phyloP scores from a whole-genome alignment of 2,113 vertebrate genomes.

The Pachycephala philippinensis region DNA sequence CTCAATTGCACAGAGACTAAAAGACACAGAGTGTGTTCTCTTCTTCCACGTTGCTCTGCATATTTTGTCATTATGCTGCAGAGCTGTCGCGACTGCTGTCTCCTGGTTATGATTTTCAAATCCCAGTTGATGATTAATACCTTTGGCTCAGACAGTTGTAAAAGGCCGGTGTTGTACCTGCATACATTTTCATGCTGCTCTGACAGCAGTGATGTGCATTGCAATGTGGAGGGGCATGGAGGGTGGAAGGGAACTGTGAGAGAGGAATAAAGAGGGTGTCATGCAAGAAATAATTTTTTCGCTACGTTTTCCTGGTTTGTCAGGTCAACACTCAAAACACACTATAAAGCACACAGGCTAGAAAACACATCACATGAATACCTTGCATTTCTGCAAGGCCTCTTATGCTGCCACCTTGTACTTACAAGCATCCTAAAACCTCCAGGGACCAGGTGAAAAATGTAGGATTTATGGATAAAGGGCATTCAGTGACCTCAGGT shows the following conservation, averaged over 20 bases:
- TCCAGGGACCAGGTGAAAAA: neutral
- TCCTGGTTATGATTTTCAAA: conserved; percentile 58
- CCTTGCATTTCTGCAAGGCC: neutral
- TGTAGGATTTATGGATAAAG: neutral
- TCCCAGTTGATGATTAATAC: conserved; percentile 57
- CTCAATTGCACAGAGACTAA: conserved; percentile 15
- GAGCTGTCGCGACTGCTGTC: conserved; percentile 55
- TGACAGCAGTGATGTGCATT: neutral
- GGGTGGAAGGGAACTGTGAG: neutral
- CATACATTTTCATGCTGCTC: neutral
- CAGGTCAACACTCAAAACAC: neutral
- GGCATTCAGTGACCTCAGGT: neutral
- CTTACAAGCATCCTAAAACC: neutral
- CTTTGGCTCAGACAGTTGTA: conserved; percentile 26
- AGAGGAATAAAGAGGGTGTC: neutral
- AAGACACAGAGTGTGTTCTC: neutral
- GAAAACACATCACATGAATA: neutral
- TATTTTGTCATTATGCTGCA: conserved; percentile 59
- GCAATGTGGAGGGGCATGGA: neutral
- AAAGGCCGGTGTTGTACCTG: neutral
- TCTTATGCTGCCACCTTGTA: neutral
- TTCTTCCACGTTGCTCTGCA: conserved; percentile 14
- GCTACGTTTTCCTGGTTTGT: neutral
- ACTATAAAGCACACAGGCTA: neutral
- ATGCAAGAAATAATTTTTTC: neutral